Evolutionary conservation across 2,888 invertebrate genomes (phyloP).

Genomic region (Thereva unica): DNA sequence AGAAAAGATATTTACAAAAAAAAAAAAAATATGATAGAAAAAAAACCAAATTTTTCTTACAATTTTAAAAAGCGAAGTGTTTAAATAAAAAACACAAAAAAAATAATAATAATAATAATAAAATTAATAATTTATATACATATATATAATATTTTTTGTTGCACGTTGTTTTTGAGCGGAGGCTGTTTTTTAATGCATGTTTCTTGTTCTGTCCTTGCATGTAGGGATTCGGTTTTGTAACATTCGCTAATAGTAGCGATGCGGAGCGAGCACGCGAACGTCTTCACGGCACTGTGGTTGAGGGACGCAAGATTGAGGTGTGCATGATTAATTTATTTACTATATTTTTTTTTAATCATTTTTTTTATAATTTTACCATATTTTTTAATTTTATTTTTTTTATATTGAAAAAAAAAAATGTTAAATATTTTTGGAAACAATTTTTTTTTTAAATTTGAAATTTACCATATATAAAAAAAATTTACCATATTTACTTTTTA

Average conservation of each 20-base stretch:
- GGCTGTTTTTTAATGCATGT: constrained; percentile 81
- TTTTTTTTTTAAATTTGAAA: no score
- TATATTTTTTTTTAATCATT: constrained; percentile 24
- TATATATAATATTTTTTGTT: constrained; percentile 71
- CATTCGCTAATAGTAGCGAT: constrained; percentile 99
- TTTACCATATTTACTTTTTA: no score
- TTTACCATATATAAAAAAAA: no score
- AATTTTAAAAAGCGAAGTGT: constrained; percentile 33
- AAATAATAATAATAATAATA: constrained; percentile 8
- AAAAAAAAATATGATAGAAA: constrained; percentile 22
- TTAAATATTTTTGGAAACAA: no score
- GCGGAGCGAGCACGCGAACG: constrained; percentile 99
- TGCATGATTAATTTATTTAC: constrained; percentile 69
- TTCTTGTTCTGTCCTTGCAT: constrained; percentile 90
- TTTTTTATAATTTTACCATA: no score
- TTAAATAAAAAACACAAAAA: background rate
- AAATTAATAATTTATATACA: constrained; percentile 39
- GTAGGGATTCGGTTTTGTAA: constrained; percentile 99
- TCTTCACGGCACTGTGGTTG: constrained; percentile 99
- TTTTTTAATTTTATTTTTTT: no score
- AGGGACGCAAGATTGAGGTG: constrained; percentile 99
- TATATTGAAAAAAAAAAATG: no score
- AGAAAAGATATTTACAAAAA: constrained; percentile 5
- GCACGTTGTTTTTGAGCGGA: constrained; percentile 77
- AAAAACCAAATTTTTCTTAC: constrained; percentile 34